Base-by-base conservation (phyloP, 2,797 vertebrate genomes). In the Rhinophrynus dorsalis region DNA sequence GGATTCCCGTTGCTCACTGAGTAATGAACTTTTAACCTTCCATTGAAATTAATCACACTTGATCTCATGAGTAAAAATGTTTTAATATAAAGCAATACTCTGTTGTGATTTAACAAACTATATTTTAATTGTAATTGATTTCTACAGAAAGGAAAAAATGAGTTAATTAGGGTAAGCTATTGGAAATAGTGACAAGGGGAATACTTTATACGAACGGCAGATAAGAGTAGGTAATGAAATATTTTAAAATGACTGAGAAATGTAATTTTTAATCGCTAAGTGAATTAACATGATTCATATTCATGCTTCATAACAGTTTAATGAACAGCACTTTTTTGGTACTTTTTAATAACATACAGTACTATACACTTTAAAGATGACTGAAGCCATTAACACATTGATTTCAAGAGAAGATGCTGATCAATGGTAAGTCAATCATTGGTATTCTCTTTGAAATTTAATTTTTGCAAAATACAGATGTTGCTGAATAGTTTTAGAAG, bases 121-220 rank as follows among this genome's bases (percentile, higher is more conserved):
- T 82, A 75, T 83, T 86, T 89, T 89, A 87, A 86, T 88, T 88
- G 84, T 85, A 89, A 88, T 86, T 88, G 86, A 88, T 88, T 87
- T 85, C 67, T 83, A 83, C 64, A 68, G 69, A 86, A 84, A 82
- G 82, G 45, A 81, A 85, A 84, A 87, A 89, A 85, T 80, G 77
- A 87, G 83, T 84, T 88, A 86, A 89, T 88, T 86, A 84, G 83
- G 83, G 71, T 67, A 56, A 56, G 74, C 65, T 81, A 83, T 81
- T 81, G 78, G 80, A 86, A 85, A 84, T 79, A 76, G 64, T 78
- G 75, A 47, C 79, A 74, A 82, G 83, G 80, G 80, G 83, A 84
- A 82, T 75, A 17, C 52, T 67, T 59, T 74, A 40, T 80, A 67
- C 66, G 76, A 74, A 74, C 63, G 78, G 74, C 71, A 73, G 73